These are phyloP conservation scores for Euzophera pinguis DNA, from an alignment of 2,888 invertebrate genomes.

Conservation along the genomic window DNA sequence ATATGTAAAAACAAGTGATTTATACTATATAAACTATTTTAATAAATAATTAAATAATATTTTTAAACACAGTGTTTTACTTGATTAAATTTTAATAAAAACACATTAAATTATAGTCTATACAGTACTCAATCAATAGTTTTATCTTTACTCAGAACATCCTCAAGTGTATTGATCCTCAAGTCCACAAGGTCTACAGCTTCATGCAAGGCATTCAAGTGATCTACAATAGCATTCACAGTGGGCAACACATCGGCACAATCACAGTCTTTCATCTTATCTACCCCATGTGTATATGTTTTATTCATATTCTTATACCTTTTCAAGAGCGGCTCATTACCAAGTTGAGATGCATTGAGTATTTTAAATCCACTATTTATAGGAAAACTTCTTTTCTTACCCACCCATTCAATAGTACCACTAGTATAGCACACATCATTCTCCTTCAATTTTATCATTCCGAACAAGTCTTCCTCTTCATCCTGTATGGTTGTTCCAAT, in stretches of 20 bases:
- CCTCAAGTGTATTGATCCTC: constrained; percentile 74
- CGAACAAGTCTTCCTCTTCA: constrained; percentile 50
- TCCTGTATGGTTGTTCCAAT: constrained; percentile 12
- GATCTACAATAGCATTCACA: constrained; percentile 75
- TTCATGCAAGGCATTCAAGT: constrained; percentile 77
- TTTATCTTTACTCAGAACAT: constrained; percentile 36
- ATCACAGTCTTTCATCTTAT: constrained; percentile 52
- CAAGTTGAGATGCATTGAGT: constrained; percentile 38
- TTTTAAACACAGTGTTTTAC: constrained; percentile 18
- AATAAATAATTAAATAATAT: constrained; percentile 31
- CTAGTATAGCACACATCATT: constrained; percentile 73
- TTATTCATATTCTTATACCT: constrained; percentile 42
- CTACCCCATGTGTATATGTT: constrained; percentile 31
- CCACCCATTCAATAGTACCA: constrained; percentile 73
- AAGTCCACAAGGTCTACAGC: constrained; percentile 78
- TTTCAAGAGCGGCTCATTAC: constrained; percentile 41
- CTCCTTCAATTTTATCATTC: constrained; percentile 64
- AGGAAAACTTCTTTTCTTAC: constrained; percentile 63
- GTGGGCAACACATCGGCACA: constrained; percentile 70
- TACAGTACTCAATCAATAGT: constrained; percentile 19
- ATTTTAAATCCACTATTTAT: constrained; percentile 69
- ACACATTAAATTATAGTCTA: background rate
- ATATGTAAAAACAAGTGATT: constrained; percentile 14
- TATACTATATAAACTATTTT: constrained; percentile 31
- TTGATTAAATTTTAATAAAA: background rate